Evolutionary conservation across 2,113 vertebrate genomes (phyloP), one percentile per base, ranked within the genome.

Genomic region (Semnornis frantzii): DNA sequence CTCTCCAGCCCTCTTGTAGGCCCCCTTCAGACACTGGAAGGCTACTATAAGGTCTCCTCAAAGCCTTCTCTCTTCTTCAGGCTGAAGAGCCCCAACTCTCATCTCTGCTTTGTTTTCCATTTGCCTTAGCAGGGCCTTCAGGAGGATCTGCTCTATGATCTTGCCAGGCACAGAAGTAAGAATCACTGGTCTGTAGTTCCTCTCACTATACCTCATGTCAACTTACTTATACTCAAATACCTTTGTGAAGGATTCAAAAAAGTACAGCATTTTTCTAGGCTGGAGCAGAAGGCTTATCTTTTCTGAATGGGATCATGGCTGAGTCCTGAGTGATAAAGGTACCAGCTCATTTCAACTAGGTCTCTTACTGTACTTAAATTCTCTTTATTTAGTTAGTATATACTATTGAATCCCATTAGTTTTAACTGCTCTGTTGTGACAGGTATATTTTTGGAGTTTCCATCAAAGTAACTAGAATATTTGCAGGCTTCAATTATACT

Each of bases 341-440:
- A 54, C 55, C 25, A 37, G 28, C 44, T 14, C 0, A 0, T 18
- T 48, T n/a, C 39, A 30, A 75, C 21, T 55, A 59, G 15, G 23
- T 21, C 69, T 30, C 78, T 50, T 5, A 4, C 37, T 39, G 37
- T 39, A 39, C 37, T 39, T 39, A 39, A 39, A 39, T 39, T 10
- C 37, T 39, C 37, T 39, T 39, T 39, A 39, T 39, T 39, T 39
- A 42, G 15, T 93, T 68, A 52, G n/a, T 34, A 68, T 12, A 30
- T 16, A 37, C 20, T 28, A 82, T 44, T 63, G 83, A 65, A 74
- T 70, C 4, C 31, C 23, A 33, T 50, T 87, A n/a, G 6, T 68
- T 88, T 90, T 71, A 94, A 69, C 48, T 79, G 55, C 19, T 85
- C 23, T 91, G 50, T 72, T 76, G 27, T n/a, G 62, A 68, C 27